These are phyloP conservation scores for Diadophis punctatus DNA, from an alignment of 2,113 vertebrate genomes.

Conservation along the genomic window DNA sequence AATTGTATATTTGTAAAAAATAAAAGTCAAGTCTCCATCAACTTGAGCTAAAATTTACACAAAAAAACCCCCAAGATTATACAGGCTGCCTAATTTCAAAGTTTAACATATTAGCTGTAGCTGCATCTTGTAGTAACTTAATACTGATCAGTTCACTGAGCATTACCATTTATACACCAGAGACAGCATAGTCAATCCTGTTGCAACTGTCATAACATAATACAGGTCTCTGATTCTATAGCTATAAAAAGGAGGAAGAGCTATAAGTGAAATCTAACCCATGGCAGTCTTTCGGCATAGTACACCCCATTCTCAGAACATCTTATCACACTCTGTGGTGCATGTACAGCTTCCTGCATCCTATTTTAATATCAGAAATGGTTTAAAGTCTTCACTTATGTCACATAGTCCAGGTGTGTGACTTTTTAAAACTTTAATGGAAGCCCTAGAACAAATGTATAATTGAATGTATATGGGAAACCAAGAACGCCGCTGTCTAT, in stretches of 20 bases:
- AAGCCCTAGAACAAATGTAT: not conserved
- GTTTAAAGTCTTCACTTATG: not conserved
- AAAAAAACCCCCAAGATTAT: constrained; percentile 59
- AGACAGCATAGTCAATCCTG: not conserved
- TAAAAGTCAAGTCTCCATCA: not conserved
- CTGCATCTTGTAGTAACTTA: not conserved
- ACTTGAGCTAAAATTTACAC: constrained; percentile 51
- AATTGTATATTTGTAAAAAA: constrained; percentile 82
- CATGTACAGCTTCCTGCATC: not conserved
- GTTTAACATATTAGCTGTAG: constrained; percentile 5
- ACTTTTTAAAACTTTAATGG: not conserved
- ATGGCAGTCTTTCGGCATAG: not conserved
- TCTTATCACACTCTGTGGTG: not conserved
- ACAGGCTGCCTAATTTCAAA: constrained; percentile 9
- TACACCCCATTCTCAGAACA: not conserved
- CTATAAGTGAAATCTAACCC: not conserved
- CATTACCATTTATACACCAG: not conserved
- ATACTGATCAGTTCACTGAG: not conserved
- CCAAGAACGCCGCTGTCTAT: not conserved
- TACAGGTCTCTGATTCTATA: not conserved
- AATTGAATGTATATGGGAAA: constrained; percentile 7
- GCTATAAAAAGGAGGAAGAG: not conserved
- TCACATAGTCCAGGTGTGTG: not conserved
- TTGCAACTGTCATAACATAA: not conserved
- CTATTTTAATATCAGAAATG: not conserved